These are phyloP conservation scores for Porites lutea DNA, from an alignment of 64 coral and sea anemone genomes.

Conservation along the genomic window DNA sequence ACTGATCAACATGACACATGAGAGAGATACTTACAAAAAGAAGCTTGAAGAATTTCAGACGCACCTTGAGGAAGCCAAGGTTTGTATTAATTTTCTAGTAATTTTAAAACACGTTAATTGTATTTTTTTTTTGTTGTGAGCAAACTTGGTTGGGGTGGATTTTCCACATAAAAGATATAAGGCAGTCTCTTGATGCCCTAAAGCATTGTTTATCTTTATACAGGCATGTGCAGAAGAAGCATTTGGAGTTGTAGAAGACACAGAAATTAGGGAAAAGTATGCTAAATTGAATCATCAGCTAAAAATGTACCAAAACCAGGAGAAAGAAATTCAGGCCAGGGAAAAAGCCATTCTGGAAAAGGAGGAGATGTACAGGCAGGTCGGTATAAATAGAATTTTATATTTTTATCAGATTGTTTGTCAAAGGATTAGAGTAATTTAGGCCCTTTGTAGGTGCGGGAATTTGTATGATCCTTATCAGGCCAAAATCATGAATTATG, in stretches of 20 bases:
- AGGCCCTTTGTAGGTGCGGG: no score
- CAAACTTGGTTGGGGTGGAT: no score
- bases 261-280: slow-evolving; percentile 8
- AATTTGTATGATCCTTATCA: no score
- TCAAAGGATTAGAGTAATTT: no score
- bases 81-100: background rate
- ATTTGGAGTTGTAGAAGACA: background rate
- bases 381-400: background rate
- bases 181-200: background rate
- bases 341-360: background rate
- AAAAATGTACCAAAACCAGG: background rate
- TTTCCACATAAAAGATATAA: no score
- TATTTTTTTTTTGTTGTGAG: no score
- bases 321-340: background rate
- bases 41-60: background rate
- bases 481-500: no score
- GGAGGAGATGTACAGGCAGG: background rate
- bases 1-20: background rate
- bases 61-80: slow-evolving; percentile 12
- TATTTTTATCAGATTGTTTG: no score
- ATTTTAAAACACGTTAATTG: no score
- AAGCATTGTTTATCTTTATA: no score
- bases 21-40: slow-evolving; percentile 6
- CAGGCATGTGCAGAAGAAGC: slow-evolving; percentile 1
- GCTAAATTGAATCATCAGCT: background rate